Base-by-base conservation (phyloP, 2,113 vertebrate genomes). In the Prochilodus magdalenae region DNA sequence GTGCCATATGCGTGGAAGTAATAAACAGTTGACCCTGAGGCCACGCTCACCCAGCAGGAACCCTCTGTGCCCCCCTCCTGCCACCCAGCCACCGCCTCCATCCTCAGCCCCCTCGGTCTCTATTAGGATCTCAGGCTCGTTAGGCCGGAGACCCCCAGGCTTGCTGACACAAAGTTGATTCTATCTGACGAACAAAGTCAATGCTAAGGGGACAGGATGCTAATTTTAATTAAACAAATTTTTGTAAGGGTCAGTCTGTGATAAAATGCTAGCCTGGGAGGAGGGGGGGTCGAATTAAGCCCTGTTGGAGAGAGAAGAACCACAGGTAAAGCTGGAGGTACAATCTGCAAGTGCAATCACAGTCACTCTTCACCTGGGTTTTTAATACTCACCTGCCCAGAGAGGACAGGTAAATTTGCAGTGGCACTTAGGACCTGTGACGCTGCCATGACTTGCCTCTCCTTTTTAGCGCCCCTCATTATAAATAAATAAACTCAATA, bases 151-250 rank as follows among this genome's bases (percentile, higher is more conserved):
- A 86, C 88, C 92, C 86, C 85, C 18, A 82, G 92, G 91, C 88
- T 87, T 29, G 0, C 86, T 86, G 89, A 90, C 87, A 92, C 90
- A 89, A 93, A 91, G 91, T 90, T 95, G 93, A 94, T 95, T 94
- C 89, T 79, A 92, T 92, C 90, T 89, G 93, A 94, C 91, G 91
- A 93, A 94, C 94, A 91, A 93, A 94, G 91, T 94, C 93, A 92
- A 89, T 94, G 93, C 91, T 91, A 88, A 84, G 88, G 93, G 93
- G 93, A 93, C 86, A n/a, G 84, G 90, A 93, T 93, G 92, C 91
- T 94, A 93, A 93, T 94, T 94, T 93, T 93, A 94, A 94, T 95
- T 94, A 94, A 94, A 90, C 91, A 91, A 92, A 94, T n/a, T n/a
- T n/a, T n/a, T 81, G 88, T 89, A 90, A 91, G 91, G 90, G 91